Conservation (phyloP, 2,113 vertebrate genomes). For the Rhagologus leucostigma region DNA sequence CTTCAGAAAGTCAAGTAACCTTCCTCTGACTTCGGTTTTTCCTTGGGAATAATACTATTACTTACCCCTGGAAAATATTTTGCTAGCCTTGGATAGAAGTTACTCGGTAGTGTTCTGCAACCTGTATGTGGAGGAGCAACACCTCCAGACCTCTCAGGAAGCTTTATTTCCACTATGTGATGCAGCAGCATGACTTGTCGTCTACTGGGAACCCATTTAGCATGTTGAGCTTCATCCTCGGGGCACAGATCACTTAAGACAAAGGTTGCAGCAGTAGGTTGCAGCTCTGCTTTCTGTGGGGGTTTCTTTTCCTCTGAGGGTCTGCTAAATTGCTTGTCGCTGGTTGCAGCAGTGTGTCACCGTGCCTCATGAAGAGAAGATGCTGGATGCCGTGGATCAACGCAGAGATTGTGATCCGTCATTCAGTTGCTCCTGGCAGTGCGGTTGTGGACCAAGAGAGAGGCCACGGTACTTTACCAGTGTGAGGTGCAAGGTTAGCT, state of each 20-base stretch:
- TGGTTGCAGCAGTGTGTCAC: not conserved
- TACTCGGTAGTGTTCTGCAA: not conserved
- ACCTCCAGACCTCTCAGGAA: not conserved
- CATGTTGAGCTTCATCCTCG: accelerated
- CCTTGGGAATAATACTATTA: not conserved
- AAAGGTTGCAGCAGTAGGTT: not conserved
- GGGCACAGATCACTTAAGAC: not conserved
- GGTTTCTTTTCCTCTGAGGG: not conserved
- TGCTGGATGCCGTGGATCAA: not conserved
- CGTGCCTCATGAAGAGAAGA: not conserved
- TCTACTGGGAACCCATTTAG: not conserved
- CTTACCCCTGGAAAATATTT: not conserved
- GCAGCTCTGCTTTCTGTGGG: not conserved
- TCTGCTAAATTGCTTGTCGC: accelerated
- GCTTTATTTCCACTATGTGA: not conserved
- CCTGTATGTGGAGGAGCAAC: not conserved
- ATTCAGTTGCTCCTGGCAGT: not conserved
- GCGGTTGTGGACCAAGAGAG: not conserved
- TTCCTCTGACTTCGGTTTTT: not conserved
- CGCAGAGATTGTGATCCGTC: not conserved
- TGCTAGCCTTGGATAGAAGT: not conserved
- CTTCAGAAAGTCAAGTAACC: not conserved
- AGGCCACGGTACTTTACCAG: not conserved
- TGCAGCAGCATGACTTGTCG: not conserved
- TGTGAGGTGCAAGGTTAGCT: not conserved